Conservation (phyloP, 2,888 invertebrate genomes). For the Andrena hattorfiana region DNA sequence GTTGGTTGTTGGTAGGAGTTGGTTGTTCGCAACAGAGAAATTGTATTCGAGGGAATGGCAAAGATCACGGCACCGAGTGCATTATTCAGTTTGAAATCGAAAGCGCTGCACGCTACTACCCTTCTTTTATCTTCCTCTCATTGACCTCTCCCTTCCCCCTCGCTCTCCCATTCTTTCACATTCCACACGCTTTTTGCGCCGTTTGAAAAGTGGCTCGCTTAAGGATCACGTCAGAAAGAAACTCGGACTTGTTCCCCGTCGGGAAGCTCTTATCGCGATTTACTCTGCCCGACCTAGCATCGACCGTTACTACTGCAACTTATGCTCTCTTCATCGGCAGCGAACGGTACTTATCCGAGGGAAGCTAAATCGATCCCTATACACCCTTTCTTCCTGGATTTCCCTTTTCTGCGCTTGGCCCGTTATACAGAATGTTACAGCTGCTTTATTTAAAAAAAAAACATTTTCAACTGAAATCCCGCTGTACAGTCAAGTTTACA, state of each 20-base stretch:
- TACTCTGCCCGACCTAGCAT: neutral
- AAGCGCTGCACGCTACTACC: slow-evolving; percentile 33
- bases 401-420: neutral
- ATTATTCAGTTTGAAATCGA: slow-evolving; percentile 65
- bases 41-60: slow-evolving; percentile 58
- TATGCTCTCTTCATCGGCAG: neutral
- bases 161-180: neutral
- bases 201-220: slow-evolving; percentile 13
- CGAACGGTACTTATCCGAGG: neutral
- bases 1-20: slow-evolving; percentile 21
- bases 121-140: slow-evolving; percentile 17
- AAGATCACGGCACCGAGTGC: slow-evolving; percentile 46
- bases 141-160: slow-evolving; percentile 3
- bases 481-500: too few species aligned
- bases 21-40: slow-evolving; percentile 35
- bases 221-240: slow-evolving; percentile 19
- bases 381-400: neutral
- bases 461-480: too few species aligned
- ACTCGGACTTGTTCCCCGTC: neutral
- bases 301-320: neutral
- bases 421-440: too few species aligned
- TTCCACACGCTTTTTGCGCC: slow-evolving; percentile 8
- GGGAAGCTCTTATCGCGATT: slow-evolving; percentile 26
- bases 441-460: too few species aligned
- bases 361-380: neutral